Conservation (phyloP, 2,888 invertebrate genomes). For the Phyllotreta striolata region DNA sequence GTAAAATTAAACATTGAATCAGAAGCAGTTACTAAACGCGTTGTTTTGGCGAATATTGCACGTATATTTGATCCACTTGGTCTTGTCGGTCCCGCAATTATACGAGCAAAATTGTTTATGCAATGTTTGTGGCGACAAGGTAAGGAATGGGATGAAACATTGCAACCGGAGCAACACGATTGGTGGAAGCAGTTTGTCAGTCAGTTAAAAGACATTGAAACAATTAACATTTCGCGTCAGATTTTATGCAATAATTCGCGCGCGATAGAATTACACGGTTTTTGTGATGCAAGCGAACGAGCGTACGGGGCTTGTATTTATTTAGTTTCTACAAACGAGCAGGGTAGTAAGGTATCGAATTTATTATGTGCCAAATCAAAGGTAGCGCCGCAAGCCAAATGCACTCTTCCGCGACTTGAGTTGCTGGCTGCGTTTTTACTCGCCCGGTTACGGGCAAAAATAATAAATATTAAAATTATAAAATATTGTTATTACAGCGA, state of each 20-base stretch:
- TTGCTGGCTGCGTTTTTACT: background rate
- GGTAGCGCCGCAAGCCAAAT: background rate
- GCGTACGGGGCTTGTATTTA: background rate
- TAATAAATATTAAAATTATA: background rate
- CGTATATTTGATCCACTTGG: background rate
- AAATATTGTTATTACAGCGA: background rate
- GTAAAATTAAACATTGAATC: no score
- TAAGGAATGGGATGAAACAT: background rate
- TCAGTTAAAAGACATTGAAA: no score
- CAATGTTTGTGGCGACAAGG: background rate
- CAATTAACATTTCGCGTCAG: no score
- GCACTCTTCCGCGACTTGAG: background rate
- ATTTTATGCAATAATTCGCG: background rate
- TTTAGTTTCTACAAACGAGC: background rate
- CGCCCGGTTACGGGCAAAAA: background rate
- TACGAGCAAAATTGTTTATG: background rate
- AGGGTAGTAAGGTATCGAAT: background rate
- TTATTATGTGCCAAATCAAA: background rate
- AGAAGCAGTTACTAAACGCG: no score
- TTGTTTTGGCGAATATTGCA: no score
- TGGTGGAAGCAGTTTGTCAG: no score
- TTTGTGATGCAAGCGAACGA: background rate
- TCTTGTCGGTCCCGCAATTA: background rate
- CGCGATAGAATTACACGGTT: background rate
- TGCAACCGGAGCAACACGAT: slow-evolving; percentile 1